A percentile compares a stretch with the other conserved stretches of the same genome.
Conservation (phyloP, 2,888 invertebrate genomes). For the Drosophila kanekoi region DNA sequence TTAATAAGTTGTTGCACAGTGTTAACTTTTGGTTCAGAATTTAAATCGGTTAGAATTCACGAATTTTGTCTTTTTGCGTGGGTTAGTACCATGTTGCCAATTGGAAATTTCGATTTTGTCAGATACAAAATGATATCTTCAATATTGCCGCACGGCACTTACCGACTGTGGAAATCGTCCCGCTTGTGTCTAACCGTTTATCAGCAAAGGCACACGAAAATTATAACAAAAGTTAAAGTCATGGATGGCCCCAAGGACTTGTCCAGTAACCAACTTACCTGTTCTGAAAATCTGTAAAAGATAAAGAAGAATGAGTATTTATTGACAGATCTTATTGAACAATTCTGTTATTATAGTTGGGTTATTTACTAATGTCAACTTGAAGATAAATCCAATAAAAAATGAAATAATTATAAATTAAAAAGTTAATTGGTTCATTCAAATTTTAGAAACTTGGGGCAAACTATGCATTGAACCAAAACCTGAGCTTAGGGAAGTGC, state of each 20-base stretch:
- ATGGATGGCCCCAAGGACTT: background rate
- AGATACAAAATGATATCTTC: conserved; percentile 63
- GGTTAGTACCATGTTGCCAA: conserved; percentile 77
- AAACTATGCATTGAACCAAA: too few relatives aligned
- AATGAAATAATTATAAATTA: too few relatives aligned
- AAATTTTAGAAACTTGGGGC: too few relatives aligned
- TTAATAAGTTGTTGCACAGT: conserved; percentile 11
- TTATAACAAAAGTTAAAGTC: conserved; percentile 20
- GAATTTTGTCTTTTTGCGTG: conserved; percentile 14
- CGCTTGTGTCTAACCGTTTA: conserved; percentile 44
- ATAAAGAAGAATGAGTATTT: background rate
- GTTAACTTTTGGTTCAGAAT: background rate
- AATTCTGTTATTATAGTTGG: too few relatives aligned
- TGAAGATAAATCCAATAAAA: too few relatives aligned
- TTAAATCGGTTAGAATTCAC: conserved; percentile 18
- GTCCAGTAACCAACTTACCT: conserved; percentile 55
- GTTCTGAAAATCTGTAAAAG: conserved; percentile 54
- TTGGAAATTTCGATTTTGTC: conserved; percentile 61
- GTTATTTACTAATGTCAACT: background rate
- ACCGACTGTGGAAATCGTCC: conserved; percentile 74
- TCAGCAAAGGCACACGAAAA: conserved; percentile 3
- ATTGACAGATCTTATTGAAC: background rate
- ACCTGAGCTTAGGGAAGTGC: too few relatives aligned
- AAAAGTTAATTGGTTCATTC: too few relatives aligned
- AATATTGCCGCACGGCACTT: conserved; percentile 78